Evolutionary conservation across 1,140 invertebrate species (phyloP), one percentile per base, ranked within the genome.

Genomic region (Scaptomyza graminum): DNA sequence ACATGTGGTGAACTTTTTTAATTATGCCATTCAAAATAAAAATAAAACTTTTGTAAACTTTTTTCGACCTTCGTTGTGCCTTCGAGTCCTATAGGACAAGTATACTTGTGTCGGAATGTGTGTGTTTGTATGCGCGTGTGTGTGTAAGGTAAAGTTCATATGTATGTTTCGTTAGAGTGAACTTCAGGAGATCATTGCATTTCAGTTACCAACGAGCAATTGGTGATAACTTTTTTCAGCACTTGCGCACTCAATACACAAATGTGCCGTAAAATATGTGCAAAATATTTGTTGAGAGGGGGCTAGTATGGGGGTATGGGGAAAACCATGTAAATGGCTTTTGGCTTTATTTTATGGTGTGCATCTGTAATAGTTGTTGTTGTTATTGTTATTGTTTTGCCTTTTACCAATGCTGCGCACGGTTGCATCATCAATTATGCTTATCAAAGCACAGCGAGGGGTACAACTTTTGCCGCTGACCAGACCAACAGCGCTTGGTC

Each of bases 371-470:
- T 49, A 60, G 49, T 37, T 50, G 34, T 60, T 43, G 2, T 44
- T 63, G 59, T 39, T 56, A 63, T 61, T 64, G 59, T 60, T 68
- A 44, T 63, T 61, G 70, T 78, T 70, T 61, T 77, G 74, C 57
- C 44, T 64, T 57, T 60, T 62, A 18, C 50, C 73, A 80, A 76
- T 76, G 57, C 78, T 67, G 46, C 62, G 82, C 66, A 73, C 76
- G 72, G 80, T 76, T 87, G 78, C 74, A 87, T 87, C 82, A 87
- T 87, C 82, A 87, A 87, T 87, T 87, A 88, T 87, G 83, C 82
- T 87, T 87, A 87, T 87, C 82, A 88, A 87, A 87, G 70, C 81
- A 77, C 77, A 62, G 74, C 47, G 56, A 81, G 74, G 76, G 78
- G 54, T 77, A 87, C 31, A 87, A 81, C 64, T 85, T 78, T 85